Base-by-base conservation (phyloP, 2,888 invertebrate species). In the Synanthedon vespiformis region DNA sequence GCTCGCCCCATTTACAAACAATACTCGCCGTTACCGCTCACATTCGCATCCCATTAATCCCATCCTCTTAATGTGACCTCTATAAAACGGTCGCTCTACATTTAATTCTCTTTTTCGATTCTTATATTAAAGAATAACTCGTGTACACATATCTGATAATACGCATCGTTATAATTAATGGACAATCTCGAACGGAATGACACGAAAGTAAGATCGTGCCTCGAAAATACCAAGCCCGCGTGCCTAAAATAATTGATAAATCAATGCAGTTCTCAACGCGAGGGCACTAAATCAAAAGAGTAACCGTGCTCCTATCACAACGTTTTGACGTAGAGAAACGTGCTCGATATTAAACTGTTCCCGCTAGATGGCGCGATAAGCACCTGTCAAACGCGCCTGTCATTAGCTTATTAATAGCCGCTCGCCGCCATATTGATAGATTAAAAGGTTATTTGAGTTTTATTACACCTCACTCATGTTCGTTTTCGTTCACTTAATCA, bases 341-440 rank as follows among this genome's bases (percentile, higher is more conserved):
- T 74, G 73, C 65, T 62, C 73, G 76, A 79, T 82, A 82, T 83
- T 79, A 80, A 80, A 80, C 79, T 76, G 79, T 78, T 79, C 64
- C 73, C 79, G 74, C 75, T 82, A 85, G 85, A 85, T 87, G 80
- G 80, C 82, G 82, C 77, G 86, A 86, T 86, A 86, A 80, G 69
- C 66, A 68, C 70, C 84, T 79, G 85, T 85, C 86, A 83, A 79
- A 79, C 78, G 74, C 65, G 71, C 70, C 82, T 87, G 86, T 87
- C 86, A 82, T 80, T 85, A 80, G 64, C 72, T 77, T 85, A 84
- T 83, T 84, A 84, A 86, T 84, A 78, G 70, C 77, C 61, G 58
- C 62, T 60, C 67, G 68, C 67, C 67, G 62, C 67, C 70, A 70
- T 74, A 72, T 74, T 75, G 79, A 78, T 80, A 72, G 75, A 76